Percentiles rank a stretch among this genome's conserved stretches.
phyloP scores from a whole-genome alignment of 2,113 vertebrate genomes.

The Crocuta crocuta region DNA sequence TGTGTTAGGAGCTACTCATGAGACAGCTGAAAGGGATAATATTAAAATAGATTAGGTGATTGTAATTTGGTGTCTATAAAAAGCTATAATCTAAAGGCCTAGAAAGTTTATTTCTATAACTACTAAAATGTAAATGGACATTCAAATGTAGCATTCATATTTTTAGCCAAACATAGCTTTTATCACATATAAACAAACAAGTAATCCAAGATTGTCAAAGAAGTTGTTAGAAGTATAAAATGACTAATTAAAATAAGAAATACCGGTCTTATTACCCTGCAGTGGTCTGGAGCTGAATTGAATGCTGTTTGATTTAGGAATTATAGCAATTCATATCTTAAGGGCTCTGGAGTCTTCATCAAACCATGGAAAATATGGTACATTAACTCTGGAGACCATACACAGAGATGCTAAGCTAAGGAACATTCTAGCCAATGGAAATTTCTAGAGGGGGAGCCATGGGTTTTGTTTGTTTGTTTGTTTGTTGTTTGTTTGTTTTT shows the following conservation, averaged over 20 bases:
- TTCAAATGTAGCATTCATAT: slow-evolving; percentile 80
- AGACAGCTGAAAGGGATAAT: slow-evolving; percentile 79
- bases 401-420: slow-evolving; percentile 48
- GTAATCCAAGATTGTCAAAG: slow-evolving; percentile 82
- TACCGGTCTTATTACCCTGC: slow-evolving; percentile 80
- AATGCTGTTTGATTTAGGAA: slow-evolving; percentile 84
- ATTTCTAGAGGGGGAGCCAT: background rate
- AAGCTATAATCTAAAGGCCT: slow-evolving; percentile 77
- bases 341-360: slow-evolving; percentile 78
- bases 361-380: slow-evolving; percentile 73
- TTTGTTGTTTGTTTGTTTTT: background rate
- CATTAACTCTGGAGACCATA: slow-evolving; percentile 69
- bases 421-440: slow-evolving; percentile 39
- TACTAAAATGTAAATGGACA: slow-evolving; percentile 83
- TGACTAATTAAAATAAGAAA: slow-evolving; percentile 84
- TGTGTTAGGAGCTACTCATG: slow-evolving; percentile 61
- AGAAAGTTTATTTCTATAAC: slow-evolving; percentile 81
- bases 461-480: no score
- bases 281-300: slow-evolving; percentile 80
- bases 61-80: slow-evolving; percentile 80
- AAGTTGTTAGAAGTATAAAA: slow-evolving; percentile 83
- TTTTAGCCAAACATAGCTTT: slow-evolving; percentile 81
- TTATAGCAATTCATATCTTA: slow-evolving; percentile 83
- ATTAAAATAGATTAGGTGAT: slow-evolving; percentile 83
- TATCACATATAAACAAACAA: slow-evolving; percentile 81